Conservation (phyloP, 2,888 invertebrate species). For the Hydropsyche betteni region DNA sequence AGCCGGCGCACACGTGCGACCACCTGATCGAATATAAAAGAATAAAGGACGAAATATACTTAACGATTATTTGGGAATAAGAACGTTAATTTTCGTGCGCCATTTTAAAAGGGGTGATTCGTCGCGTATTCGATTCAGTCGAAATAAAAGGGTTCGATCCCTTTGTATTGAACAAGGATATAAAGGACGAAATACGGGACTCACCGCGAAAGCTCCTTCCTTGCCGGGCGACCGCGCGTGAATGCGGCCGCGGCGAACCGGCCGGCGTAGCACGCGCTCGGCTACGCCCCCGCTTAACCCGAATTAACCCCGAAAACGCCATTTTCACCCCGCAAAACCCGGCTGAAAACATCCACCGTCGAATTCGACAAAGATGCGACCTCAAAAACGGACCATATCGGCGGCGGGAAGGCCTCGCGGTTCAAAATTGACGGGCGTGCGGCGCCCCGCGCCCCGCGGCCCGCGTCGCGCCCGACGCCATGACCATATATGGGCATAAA, state of each 20-base stretch:
- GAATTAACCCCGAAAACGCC: neutral
- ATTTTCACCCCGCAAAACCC: neutral
- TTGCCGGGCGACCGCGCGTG: slow-evolving; percentile 69
- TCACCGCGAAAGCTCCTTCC: slow-evolving; percentile 86
- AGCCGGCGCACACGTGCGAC: slow-evolving; percentile 58
- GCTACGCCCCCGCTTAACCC: slow-evolving; percentile 20
- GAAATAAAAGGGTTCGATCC: no score
- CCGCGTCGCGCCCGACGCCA: slow-evolving; percentile 54
- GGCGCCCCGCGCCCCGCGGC: slow-evolving; percentile 34
- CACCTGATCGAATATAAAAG: neutral
- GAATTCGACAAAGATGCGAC: neutral
- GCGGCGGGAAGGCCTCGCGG: slow-evolving; percentile 12
- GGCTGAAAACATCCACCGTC: neutral
- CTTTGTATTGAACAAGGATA: no score
- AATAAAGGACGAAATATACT: no score
- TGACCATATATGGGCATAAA: slow-evolving; percentile 87
- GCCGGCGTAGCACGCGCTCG: slow-evolving; percentile 40
- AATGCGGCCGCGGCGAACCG: neutral
- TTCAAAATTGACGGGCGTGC: slow-evolving; percentile 33
- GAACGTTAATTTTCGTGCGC: no score
- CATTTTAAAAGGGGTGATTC: no score
- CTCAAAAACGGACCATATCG: no score
- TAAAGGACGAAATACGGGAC: slow-evolving; percentile 72
- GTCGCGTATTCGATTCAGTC: no score
- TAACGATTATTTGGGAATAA: no score